These are phyloP conservation scores for Standfussiana lucernea DNA, from an alignment of 2,888 invertebrate genomes.

Conservation along the genomic window DNA sequence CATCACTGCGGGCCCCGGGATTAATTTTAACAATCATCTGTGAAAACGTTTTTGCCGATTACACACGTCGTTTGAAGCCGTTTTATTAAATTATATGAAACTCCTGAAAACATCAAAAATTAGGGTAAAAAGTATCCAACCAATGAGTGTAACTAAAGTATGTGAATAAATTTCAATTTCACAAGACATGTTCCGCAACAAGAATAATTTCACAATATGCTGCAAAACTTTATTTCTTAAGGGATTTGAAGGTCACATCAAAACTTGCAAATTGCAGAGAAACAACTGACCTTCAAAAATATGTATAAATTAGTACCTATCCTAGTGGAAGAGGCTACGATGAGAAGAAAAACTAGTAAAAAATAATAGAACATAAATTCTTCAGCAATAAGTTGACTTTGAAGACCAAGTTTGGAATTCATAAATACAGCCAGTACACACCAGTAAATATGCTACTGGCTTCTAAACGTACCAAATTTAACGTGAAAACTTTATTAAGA, in stretches of 20 bases:
- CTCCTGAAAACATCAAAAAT: constrained; percentile 22
- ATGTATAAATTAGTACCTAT: background rate
- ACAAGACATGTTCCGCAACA: constrained; percentile 29
- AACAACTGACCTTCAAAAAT: background rate
- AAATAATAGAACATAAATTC: background rate
- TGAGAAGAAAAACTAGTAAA: background rate
- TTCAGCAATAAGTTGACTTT: constrained; percentile 4
- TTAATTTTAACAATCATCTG: constrained; percentile 86
- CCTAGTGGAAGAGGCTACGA: background rate
- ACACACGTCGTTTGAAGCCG: constrained; percentile 50
- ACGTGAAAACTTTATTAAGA: constrained; percentile 82
- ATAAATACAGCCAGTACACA: constrained; percentile 31
- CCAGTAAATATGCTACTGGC: constrained; percentile 60
- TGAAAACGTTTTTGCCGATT: constrained; percentile 79
- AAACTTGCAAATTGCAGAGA: constrained; percentile 19
- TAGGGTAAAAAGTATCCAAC: constrained; percentile 16
- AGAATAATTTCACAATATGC: constrained; percentile 43
- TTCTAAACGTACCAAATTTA: constrained; percentile 72
- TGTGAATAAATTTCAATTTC: constrained; percentile 50
- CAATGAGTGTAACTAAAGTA: constrained; percentile 19
- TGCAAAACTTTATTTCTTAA: constrained; percentile 24
- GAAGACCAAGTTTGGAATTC: constrained; percentile 7
- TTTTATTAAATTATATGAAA: constrained; percentile 46
- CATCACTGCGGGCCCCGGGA: constrained; percentile 84
- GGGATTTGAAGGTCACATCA: constrained; percentile 29